Evolutionary conservation across 2,797 vertebrate genomes (phyloP).

Genomic region (Phaenicophaeus curvirostris): DNA sequence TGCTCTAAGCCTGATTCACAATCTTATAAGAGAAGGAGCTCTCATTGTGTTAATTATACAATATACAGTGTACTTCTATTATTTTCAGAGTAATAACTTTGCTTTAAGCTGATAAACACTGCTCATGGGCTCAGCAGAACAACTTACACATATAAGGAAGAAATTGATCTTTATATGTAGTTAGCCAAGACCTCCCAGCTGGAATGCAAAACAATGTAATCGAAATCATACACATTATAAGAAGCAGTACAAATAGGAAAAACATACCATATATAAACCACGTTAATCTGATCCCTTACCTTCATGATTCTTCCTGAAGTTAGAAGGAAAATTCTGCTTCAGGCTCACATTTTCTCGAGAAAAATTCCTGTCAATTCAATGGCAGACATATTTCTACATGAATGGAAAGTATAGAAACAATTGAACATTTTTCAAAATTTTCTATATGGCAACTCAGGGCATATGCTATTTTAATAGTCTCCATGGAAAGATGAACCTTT

Average conservation of each 20-base stretch:
- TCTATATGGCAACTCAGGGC: background rate
- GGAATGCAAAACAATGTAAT: background rate
- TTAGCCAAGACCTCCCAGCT: background rate
- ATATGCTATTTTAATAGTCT: background rate
- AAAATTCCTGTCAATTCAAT: slow-evolving; percentile 69
- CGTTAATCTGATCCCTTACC: slow-evolving; percentile 49
- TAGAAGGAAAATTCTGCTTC: slow-evolving; percentile 36
- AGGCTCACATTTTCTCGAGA: slow-evolving; percentile 29
- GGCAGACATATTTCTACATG: slow-evolving; percentile 31
- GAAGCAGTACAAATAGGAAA: background rate
- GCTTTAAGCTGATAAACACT: background rate
- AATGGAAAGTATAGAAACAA: slow-evolving; percentile 34
- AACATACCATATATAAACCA: background rate
- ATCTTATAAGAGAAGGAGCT: background rate
- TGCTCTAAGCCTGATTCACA: background rate
- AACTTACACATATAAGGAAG: background rate
- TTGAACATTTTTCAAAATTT: background rate
- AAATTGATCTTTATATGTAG: background rate
- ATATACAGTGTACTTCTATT: background rate
- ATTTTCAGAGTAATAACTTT: background rate
- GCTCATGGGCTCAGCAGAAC: background rate
- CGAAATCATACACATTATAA: background rate
- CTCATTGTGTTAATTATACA: background rate
- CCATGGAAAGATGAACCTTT: background rate
- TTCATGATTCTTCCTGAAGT: slow-evolving; percentile 52